Percentiles rank a stretch among this genome's conserved stretches.
Evolutionary conservation across 2,113 vertebrate genomes (phyloP).

Genomic region (Toxostoma redivivum): DNA sequence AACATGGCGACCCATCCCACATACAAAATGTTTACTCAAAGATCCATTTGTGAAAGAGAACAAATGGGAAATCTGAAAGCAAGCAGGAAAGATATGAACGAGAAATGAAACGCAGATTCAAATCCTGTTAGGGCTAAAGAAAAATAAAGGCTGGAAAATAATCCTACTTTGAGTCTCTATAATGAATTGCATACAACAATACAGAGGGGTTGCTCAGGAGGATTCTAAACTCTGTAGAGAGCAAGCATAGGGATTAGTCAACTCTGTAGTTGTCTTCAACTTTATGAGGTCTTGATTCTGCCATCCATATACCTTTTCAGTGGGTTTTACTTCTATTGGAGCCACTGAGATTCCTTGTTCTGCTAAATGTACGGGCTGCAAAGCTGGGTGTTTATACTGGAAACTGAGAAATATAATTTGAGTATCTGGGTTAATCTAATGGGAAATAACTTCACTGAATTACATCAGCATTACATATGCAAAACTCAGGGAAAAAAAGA

Average conservation of each 20-base stretch:
- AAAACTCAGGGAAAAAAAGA: background rate
- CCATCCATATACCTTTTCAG: background rate
- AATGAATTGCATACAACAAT: conserved; percentile 34
- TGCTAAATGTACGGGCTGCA: background rate
- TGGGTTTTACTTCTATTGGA: background rate
- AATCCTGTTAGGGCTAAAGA: conserved; percentile 49
- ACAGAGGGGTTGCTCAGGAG: background rate
- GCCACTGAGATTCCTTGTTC: background rate
- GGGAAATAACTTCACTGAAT: conserved; percentile 11
- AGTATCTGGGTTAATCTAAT: background rate
- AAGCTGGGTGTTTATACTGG: background rate
- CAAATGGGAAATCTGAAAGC: conserved; percentile 47
- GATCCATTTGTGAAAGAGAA: conserved; percentile 38
- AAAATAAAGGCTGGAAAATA: conserved; percentile 40
- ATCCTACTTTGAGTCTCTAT: conserved; percentile 20
- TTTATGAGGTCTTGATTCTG: conserved; percentile 33
- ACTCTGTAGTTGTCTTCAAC: conserved; percentile 12
- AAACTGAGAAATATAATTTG: conserved; percentile 10
- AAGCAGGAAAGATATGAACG: conserved; percentile 27
- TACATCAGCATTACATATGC: conserved; percentile 27
- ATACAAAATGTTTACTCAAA: conserved; percentile 47
- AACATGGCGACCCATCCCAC: conserved; percentile 46
- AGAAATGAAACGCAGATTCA: conserved; percentile 46
- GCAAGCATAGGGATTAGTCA: conserved; percentile 27
- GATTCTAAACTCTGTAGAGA: conserved; percentile 21